Evolutionary conservation across 1,140 invertebrate species (phyloP), one percentile per base, ranked within the genome.

Genomic region (Aethina tumida): DNA sequence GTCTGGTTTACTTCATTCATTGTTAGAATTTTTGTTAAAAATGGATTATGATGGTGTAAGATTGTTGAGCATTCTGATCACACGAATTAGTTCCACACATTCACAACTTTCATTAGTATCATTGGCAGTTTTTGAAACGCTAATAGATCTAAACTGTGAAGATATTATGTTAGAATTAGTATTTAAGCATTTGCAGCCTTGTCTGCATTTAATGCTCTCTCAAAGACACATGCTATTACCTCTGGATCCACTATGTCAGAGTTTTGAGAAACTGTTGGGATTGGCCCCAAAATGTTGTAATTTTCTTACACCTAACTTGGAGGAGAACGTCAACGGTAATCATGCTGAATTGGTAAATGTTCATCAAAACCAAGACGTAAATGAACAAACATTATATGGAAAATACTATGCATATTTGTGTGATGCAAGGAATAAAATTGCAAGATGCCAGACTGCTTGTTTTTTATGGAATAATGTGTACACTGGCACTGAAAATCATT

Each of bases 151-250:
- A 25, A 90, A 95, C 59, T 97, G 90, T 64, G 95, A 98, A 67
- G 95, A 98, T 62, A 75, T 97, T n/a, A 91, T 97, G 83, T 69
- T 95, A 50, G 88, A 94, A 56, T 66, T 96, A 16, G 74, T 96
- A 30, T 81, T 93, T 46, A 84, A 81, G 65, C 84, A 93, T 56
- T 66, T 97, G 29, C 72, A 84, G 46, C 86, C 85, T 8, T 90
- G 89, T 55, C 80, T 81, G n/a, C 90, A 96, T 65, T 73, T 96
- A 0, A 88, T 93, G 77, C 69, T 87, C 5, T 86, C 84, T 13
- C 83, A 89, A 59, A 70, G 81, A 21, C 65, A 69, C 45, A 74
- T 79, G 47, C 67, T 91, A 26, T 69, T 80, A 18, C 78, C 90
- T 40, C 73, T 84, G 9, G 84, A 92, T 62, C 69, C 82, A 0